Base-by-base conservation (phyloP, 2,113 vertebrate species). In the Strigops habroptila region DNA sequence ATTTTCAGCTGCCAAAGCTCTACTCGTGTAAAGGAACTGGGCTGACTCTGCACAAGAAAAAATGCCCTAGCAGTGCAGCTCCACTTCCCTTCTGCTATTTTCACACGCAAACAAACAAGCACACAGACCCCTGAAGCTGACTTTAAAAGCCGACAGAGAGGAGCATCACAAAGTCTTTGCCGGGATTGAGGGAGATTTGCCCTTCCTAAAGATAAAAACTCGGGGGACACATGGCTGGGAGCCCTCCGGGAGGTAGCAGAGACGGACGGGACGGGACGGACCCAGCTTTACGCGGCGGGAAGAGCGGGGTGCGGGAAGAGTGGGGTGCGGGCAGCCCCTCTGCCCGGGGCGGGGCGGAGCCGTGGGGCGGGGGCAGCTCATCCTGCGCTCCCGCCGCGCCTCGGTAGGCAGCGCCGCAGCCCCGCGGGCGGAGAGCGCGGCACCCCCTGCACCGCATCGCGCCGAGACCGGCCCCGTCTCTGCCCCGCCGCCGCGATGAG, bases 171-270 rank as follows among this genome's bases (percentile, higher is more conserved):
- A 35, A 33, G 21, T 21, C 71, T 37, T 41, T 18, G 2, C 16
- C 5, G 5, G 46, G 53, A 18, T 10, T 3, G 3, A 6, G 33
- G 30, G 14, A 13, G 35, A 4, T 15, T 5, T 0, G 62, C 37
- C 12, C 33, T 14, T 3, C 49, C 17, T 53, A 16, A 24, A 24
- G 57, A 59, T 15, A 59, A 4, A 7, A 53, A 18, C 44, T 24
- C 0, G 52, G 28, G 44, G 18, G 18, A 9, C 7, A 0, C 3
- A 14, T 31, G 37, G 3, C 18, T 1, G n/a, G 4, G 41, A 24
- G 28, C 27, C 12, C 30, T 7, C 4, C 25, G 9, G 55, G 9
- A 57, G 55, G 11, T 39, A 39, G 39, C 8, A 39, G n/a, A n/a
- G n/a, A n/a, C n/a, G n/a, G 31, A 37, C 18, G 33, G 17, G 9